Conservation (phyloP, 30 jellyfish, hydroid and myxozoan genomes). For the Turritopsis dohrnii region DNA sequence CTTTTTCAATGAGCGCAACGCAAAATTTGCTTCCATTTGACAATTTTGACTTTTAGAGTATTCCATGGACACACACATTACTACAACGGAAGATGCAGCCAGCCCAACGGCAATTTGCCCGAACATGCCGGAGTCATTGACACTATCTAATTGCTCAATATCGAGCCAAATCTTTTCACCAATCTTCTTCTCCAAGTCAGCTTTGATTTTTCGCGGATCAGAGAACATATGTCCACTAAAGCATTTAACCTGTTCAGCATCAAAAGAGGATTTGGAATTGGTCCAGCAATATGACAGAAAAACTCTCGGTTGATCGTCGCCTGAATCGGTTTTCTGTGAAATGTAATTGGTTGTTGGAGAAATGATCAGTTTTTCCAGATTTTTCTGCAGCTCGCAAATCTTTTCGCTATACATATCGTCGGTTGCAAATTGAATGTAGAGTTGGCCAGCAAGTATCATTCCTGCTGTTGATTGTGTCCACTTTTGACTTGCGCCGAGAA, state of each 20-base stretch:
- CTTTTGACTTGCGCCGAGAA: background rate
- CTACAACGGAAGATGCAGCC: too few relatives aligned
- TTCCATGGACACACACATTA: too few relatives aligned
- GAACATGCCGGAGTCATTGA: too few relatives aligned
- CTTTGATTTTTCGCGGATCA: too few relatives aligned
- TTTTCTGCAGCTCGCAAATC: background rate
- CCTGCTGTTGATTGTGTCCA: constrained; percentile 25
- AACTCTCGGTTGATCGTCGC: background rate
- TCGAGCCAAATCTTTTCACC: too few relatives aligned
- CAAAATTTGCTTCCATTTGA: too few relatives aligned
- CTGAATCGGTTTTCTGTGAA: background rate
- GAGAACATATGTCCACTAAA: background rate
- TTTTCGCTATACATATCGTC: background rate
- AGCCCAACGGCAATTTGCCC: too few relatives aligned
- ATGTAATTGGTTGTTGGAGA: background rate
- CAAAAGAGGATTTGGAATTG: background rate
- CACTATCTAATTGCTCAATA: too few relatives aligned
- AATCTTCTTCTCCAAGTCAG: too few relatives aligned
- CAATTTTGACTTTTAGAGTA: too few relatives aligned
- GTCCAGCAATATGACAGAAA: constrained; percentile 6
- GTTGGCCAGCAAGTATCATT: background rate
- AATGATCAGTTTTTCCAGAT: background rate
- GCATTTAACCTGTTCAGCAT: background rate
- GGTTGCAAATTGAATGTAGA: constrained; percentile 7
- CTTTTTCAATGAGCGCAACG: too few relatives aligned